These are phyloP conservation scores for Vespertilio murinus DNA, from an alignment of 2,797 vertebrate species.

Conservation along the genomic window DNA sequence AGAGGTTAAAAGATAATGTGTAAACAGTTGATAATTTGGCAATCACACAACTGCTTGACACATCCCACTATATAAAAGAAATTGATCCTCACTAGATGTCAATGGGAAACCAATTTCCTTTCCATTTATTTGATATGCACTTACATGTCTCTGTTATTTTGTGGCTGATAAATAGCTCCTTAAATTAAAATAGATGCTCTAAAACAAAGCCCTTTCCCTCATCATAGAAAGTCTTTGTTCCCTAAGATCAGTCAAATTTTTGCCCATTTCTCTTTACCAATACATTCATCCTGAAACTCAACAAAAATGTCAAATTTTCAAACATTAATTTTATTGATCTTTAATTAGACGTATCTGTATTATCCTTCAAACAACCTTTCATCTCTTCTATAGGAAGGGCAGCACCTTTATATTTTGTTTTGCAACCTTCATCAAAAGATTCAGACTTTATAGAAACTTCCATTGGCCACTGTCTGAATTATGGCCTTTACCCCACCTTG, in stretches of 20 bases:
- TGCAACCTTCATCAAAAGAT: conserved; percentile 59
- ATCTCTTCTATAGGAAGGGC: conserved; percentile 18
- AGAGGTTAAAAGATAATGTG: not conserved
- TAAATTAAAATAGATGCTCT: conserved; percentile 15
- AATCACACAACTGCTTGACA: not conserved
- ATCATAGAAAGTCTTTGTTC: not conserved
- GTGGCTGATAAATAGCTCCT: not conserved
- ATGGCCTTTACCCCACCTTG: conserved; percentile 45
- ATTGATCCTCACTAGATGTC: not conserved
- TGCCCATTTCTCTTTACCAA: not conserved
- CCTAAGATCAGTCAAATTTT: not conserved
- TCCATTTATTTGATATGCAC: not conserved
- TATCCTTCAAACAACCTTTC: conserved; percentile 41
- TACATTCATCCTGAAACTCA: not conserved
- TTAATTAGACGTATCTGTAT: conserved; percentile 39
- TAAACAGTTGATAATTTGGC: not conserved
- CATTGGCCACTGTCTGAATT: conserved; percentile 47
- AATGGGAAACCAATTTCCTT: conserved; percentile 7
- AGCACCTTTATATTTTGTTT: conserved; percentile 49
- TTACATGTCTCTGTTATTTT: not conserved
- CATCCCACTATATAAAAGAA: not conserved
- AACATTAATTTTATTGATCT: conserved; percentile 36
- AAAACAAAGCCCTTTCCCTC: not conserved
- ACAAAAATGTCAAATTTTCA: conserved; percentile 26
- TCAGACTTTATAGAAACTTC: conserved; percentile 41